Evolutionary conservation across 2,113 vertebrate species (phyloP).

Genomic region (Plotosus lineatus): DNA sequence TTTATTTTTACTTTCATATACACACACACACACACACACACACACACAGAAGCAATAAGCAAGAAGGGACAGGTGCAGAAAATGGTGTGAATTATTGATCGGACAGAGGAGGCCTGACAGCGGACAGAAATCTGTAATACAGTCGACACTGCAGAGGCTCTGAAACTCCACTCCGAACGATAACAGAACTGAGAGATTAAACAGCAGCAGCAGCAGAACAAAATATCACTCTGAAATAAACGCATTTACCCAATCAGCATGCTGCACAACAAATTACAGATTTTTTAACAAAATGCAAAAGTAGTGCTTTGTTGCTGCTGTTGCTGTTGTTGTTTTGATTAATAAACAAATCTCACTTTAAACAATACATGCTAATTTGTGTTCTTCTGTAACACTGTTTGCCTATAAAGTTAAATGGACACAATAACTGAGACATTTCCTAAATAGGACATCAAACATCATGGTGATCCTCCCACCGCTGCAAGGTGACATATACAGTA

Average conservation of each 20-base stretch:
- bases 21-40: neutral
- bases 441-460: no score
- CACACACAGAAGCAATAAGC: conserved; percentile 24
- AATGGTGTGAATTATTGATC: conserved; percentile 66
- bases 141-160: neutral
- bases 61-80: conserved; percentile 64
- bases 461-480: no score
- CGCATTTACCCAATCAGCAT: neutral
- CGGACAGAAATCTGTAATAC: neutral
- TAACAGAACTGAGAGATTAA: neutral
- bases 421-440: neutral
- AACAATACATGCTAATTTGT: neutral
- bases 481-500: no score
- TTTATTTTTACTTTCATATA: no score
- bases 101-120: conserved; percentile 17
- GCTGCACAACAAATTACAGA: neutral
- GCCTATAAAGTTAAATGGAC: neutral
- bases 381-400: neutral
- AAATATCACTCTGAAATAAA: neutral
- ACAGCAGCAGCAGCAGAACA: neutral
- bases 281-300: neutral
- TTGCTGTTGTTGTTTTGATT: neutral
- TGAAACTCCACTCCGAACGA: neutral
- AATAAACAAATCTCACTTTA: neutral
- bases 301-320: neutral